phyloP scores from a whole-genome alignment of 1,140 invertebrate species.

The Bursaphelenchus mucronatus region DNA sequence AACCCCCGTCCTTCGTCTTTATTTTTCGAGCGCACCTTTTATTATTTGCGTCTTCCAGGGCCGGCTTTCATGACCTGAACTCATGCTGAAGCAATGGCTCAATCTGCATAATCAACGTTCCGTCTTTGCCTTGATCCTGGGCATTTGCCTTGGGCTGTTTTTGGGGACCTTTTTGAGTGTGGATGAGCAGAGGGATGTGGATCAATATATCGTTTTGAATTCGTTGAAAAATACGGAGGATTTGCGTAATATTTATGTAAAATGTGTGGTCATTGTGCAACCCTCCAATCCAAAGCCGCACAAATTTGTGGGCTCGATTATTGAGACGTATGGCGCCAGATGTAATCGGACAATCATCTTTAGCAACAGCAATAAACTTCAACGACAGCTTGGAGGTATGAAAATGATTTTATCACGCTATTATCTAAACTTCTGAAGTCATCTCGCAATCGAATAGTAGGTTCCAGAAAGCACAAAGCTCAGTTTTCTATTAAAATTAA shows the following conservation, averaged over 20 bases:
- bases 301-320: constrained; percentile 18
- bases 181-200: constrained; percentile 21
- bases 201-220: constrained; percentile 21
- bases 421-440: too few relatives aligned
- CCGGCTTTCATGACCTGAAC: too few relatives aligned
- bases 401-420: too few relatives aligned
- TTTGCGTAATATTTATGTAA: constrained; percentile 10
- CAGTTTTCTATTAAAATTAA: too few relatives aligned
- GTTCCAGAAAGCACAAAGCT: too few relatives aligned
- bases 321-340: neutral
- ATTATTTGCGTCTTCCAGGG: too few relatives aligned
- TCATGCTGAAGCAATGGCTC: too few relatives aligned
- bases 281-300: neutral
- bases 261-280: constrained; percentile 17
- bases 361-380: too few relatives aligned
- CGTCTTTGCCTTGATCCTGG: neutral
- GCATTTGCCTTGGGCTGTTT: constrained; percentile 20
- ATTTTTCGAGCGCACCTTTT: too few relatives aligned
- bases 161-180: constrained; percentile 22
- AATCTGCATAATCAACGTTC: too few relatives aligned
- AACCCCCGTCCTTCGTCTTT: neutral
- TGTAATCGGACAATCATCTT: neutral
- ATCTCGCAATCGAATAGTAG: too few relatives aligned
- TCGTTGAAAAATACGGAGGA: constrained; percentile 11
- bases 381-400: too few relatives aligned